Conservation (phyloP, 1,140 invertebrate species). For the Zophobas morio region DNA sequence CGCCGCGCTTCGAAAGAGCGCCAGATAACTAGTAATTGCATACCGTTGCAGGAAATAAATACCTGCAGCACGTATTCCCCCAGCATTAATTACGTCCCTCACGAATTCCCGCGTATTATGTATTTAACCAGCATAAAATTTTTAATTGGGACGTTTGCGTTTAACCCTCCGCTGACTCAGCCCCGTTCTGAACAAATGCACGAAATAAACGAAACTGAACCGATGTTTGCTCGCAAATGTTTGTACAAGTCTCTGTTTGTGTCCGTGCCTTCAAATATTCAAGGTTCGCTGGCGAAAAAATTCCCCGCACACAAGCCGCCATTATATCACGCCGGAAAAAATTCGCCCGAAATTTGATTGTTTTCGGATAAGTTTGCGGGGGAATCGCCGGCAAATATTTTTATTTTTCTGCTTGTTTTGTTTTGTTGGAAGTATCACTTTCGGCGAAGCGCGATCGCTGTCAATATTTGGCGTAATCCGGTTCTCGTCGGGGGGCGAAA, state of each 20-base stretch:
- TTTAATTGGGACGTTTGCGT: constrained; percentile 38
- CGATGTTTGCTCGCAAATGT: constrained; percentile 25
- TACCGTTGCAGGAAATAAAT: constrained; percentile 38
- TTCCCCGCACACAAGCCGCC: constrained; percentile 4
- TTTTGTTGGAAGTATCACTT: constrained; percentile 30
- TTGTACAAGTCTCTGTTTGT: constrained; percentile 32
- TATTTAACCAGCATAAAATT: constrained; percentile 35
- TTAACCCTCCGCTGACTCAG: constrained; percentile 31
- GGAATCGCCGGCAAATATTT: constrained; percentile 30
- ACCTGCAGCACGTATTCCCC: constrained; percentile 5
- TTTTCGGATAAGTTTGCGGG: constrained; percentile 33
- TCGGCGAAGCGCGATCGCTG: constrained; percentile 9
- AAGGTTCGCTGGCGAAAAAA: constrained; percentile 2
- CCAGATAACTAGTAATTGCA: constrained; percentile 24
- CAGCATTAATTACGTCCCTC: constrained; percentile 16
- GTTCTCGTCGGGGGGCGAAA: constrained; percentile 1
- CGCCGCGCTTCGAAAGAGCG: constrained; percentile 15
- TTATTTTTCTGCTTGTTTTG: constrained; percentile 40
- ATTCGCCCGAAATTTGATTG: constrained; percentile 15
- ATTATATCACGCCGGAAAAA: background rate
- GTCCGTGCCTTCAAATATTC: constrained; percentile 38
- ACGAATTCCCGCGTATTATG: constrained; percentile 27
- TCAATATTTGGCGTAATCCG: constrained; percentile 40
- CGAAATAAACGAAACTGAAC: constrained; percentile 28
- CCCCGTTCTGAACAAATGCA: constrained; percentile 18